Percentiles rank a stretch among this genome's conserved stretches.
Evolutionary conservation across 2,113 vertebrate genomes (phyloP).

Genomic region (Nothoprocta pentlandii): DNA sequence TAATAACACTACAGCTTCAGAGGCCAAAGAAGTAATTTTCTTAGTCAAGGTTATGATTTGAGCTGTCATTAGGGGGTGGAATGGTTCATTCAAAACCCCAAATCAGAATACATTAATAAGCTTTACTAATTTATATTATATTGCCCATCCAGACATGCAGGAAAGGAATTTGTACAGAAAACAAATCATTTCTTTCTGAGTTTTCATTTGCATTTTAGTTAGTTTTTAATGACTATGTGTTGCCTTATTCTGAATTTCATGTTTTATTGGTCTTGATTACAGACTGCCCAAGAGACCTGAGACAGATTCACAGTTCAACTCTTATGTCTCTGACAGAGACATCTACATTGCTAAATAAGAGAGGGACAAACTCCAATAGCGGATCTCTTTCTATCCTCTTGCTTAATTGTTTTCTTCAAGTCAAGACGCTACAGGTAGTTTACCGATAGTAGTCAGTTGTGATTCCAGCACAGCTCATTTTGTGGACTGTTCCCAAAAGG

Average conservation of each 20-base stretch:
- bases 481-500: not conserved
- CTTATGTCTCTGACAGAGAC: rapidly evolving
- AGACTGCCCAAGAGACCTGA: not conserved
- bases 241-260: not conserved
- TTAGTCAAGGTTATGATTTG: not conserved
- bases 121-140: not conserved
- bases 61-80: not conserved
- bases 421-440: not conserved
- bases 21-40: not conserved
- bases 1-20: not conserved
- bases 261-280: not conserved
- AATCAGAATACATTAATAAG: not conserved
- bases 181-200: not conserved
- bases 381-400: not conserved
- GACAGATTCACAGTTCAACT: not conserved
- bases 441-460: not conserved
- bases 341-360: not conserved
- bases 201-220: constrained; percentile 13
- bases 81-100: not conserved
- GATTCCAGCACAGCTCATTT: not conserved
- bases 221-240: not conserved
- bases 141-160: not conserved
- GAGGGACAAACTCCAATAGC: not conserved
- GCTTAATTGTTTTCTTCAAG: not conserved
- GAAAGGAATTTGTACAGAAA: not conserved